Evolutionary conservation across 2,113 vertebrate genomes (phyloP).

Genomic region (Anolis sagrei): DNA sequence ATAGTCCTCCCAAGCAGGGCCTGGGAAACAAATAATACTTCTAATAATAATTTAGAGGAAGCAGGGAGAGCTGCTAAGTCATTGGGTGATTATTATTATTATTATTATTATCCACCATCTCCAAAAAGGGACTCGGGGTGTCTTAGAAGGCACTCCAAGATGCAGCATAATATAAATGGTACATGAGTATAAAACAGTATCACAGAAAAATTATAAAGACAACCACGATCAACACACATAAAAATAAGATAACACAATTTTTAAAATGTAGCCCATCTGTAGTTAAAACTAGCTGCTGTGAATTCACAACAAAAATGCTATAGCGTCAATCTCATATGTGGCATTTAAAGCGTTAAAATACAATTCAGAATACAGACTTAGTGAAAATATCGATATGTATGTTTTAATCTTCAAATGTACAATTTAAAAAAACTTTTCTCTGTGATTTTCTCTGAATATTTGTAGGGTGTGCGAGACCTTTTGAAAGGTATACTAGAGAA

Average conservation of each 20-base stretch:
- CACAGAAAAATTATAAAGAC: no score
- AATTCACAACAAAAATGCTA: no score
- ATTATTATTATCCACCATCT: background rate
- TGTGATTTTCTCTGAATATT: background rate
- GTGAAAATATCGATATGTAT: background rate
- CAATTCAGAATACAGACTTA: background rate
- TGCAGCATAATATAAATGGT: no score
- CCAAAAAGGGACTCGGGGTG: no score
- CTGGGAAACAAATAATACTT: background rate
- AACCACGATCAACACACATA: no score
- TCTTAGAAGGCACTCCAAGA: no score
- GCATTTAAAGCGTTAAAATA: background rate
- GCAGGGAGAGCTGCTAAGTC: background rate
- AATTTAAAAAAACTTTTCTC: fast-evolving
- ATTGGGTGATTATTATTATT: no score
- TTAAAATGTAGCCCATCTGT: no score
- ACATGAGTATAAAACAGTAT: no score
- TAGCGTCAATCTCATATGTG: background rate
- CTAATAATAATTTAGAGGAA: background rate
- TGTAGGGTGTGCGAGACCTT: conserved; percentile 93
- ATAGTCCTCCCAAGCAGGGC: background rate
- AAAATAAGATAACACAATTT: no score
- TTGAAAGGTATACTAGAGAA: conserved; percentile 96
- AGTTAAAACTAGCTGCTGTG: no score
- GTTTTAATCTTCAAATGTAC: background rate